Evolutionary conservation across 1,140 invertebrate species (phyloP).

Genomic region (Cydia splendana): DNA sequence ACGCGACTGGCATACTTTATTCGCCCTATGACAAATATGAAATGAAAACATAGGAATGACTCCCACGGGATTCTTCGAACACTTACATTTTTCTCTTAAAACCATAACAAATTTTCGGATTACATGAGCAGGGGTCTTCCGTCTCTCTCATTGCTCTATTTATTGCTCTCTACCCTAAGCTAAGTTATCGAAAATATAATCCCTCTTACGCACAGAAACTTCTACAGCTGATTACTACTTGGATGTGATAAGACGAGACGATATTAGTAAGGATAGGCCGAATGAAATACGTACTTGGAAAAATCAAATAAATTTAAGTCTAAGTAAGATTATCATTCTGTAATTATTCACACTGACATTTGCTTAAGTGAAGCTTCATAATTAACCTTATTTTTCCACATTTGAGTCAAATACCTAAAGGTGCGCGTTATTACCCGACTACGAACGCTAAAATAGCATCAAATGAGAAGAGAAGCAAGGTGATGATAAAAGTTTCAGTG

Average conservation of each 20-base stretch:
- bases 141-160: conserved; percentile 65
- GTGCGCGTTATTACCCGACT: too few relatives aligned
- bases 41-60: conserved; percentile 50
- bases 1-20: conserved; percentile 18
- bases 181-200: conserved; percentile 78
- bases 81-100: conserved; percentile 60
- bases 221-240: conserved; percentile 73
- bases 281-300: too few relatives aligned
- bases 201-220: conserved; percentile 69
- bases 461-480: too few relatives aligned
- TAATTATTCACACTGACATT: too few relatives aligned
- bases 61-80: conserved; percentile 55
- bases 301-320: too few relatives aligned
- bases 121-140: conserved; percentile 53
- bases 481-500: too few relatives aligned
- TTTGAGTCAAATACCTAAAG: too few relatives aligned
- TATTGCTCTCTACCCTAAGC: conserved; percentile 69
- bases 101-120: conserved; percentile 75
- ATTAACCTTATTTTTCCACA: too few relatives aligned
- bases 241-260: conserved; percentile 53
- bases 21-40: conserved; percentile 31
- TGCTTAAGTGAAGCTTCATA: too few relatives aligned
- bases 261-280: conserved; percentile 47
- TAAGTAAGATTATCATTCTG: too few relatives aligned
- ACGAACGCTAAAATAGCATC: too few relatives aligned